Conservation (phyloP, 30 jellyfish, hydroid and myxozoan genomes). For the Mastigias papua region DNA sequence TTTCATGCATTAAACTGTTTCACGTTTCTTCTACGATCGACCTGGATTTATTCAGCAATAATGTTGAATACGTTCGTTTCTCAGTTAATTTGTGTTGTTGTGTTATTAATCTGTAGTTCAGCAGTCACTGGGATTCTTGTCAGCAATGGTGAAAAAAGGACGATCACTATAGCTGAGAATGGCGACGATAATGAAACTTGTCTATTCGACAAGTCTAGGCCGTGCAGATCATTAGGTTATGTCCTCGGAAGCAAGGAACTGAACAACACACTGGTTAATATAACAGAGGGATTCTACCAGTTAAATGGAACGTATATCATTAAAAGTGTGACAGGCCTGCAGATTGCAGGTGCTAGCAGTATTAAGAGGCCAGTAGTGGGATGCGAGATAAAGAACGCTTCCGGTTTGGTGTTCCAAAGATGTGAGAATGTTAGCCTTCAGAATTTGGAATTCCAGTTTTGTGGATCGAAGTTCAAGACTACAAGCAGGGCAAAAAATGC, state of each 20-base stretch:
- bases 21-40: background rate
- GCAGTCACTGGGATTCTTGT: background rate
- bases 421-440: background rate
- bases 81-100: background rate
- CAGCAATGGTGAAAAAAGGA: background rate
- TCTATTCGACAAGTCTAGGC: background rate
- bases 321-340: background rate
- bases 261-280: background rate
- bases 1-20: no score
- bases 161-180: background rate
- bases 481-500: slow-evolving; percentile 21
- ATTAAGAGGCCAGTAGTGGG: background rate
- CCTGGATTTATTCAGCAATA: background rate
- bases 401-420: slow-evolving; percentile 12
- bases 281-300: slow-evolving; percentile 10
- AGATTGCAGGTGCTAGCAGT: background rate
- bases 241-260: background rate
- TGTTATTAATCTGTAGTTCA: background rate
- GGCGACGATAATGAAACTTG: slow-evolving; percentile 16
- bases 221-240: slow-evolving; percentile 1
- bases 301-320: background rate
- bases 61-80: background rate
- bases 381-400: background rate
- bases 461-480: slow-evolving; percentile 28
- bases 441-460: background rate